phyloP scores from a whole-genome alignment of 1,140 invertebrate genomes.

The Trinorchestia longiramus region DNA sequence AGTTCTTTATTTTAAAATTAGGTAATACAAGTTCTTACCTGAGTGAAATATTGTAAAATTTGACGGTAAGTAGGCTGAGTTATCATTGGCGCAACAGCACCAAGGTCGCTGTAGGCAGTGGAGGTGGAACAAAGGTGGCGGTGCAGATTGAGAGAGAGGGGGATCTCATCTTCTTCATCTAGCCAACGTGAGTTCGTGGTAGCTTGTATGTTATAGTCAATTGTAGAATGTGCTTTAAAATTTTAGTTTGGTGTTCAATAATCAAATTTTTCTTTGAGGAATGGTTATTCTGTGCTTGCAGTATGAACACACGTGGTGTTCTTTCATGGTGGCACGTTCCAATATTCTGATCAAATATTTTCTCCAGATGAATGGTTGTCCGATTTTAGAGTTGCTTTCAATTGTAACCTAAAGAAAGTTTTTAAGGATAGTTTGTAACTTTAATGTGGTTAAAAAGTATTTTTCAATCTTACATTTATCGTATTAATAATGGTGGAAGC shows the following conservation, averaged over 20 bases:
- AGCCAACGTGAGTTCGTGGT: not conserved
- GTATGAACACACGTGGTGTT: not conserved
- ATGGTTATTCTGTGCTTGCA: not conserved
- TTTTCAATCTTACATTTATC: not conserved
- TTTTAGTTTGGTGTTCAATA: not conserved
- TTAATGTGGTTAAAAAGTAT: not conserved
- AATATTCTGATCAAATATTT: not conserved
- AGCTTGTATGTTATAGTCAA: not conserved
- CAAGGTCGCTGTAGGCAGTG: not conserved
- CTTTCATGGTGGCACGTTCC: not conserved
- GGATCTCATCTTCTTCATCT: not conserved
- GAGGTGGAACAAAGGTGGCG: not conserved
- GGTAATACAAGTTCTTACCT: not conserved
- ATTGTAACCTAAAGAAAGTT: not conserved
- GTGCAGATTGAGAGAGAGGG: constrained; percentile 1
- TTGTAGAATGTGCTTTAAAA: not conserved
- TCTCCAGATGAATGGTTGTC: not conserved
- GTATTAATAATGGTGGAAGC: not conserved
- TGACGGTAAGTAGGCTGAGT: not conserved
- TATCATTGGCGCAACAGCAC: not conserved
- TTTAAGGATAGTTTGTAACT: not conserved
- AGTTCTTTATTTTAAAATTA: not conserved
- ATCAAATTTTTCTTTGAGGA: not conserved
- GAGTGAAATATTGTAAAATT: not conserved
- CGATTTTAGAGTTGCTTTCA: not conserved